Base-by-base conservation (phyloP, 2,113 vertebrate species). In the Columba janthina region DNA sequence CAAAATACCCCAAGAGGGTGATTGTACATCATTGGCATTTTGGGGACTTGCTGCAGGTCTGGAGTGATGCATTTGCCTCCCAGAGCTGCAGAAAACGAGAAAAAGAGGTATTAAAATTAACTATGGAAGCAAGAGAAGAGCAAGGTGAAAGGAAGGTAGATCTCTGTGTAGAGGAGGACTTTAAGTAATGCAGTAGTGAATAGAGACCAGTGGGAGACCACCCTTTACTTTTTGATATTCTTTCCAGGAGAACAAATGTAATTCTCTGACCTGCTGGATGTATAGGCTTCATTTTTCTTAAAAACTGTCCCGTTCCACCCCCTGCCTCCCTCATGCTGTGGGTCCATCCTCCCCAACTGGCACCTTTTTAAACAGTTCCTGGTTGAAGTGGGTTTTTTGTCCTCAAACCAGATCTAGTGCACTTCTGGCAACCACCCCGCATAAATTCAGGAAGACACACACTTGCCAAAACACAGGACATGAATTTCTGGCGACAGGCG, bases 11-110 rank as follows among this genome's bases (percentile, higher is more conserved):
- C 15, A 6, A 4, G 0, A 15, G 25, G 31, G 24, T 1, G 6
- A 11, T 24, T n/a, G 24, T 65, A 42, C 3, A 0, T 38, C 48
- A 17, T 0, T 48, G 46, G 36, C 2, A 4, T 14, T 46, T 18
- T 20, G 75, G 51, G 31, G 21, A 5, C 13, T 50, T n/a, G 31
- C 22, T 50, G 62, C 22, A 65, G 74, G 42, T 38, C 19, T 54
- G 50, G 14, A 53, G 22, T 38, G 24, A 56, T 44, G 66, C 11
- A 2, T 77, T 82, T 64, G 12, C 24, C 12, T 70, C 46, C 34
- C 46, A 58, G 56, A 88, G 12, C 65, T 72, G 18, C 34, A 53
- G 60, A 42, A 32, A 54, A 34, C 0, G 2, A 19, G 42, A 64
- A 13, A 61, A 71, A 15, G 34, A 75, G 40, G 21, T 44, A 12